Evolutionary conservation across 2,113 vertebrate species (phyloP).

Genomic region (Glareola pratincola): DNA sequence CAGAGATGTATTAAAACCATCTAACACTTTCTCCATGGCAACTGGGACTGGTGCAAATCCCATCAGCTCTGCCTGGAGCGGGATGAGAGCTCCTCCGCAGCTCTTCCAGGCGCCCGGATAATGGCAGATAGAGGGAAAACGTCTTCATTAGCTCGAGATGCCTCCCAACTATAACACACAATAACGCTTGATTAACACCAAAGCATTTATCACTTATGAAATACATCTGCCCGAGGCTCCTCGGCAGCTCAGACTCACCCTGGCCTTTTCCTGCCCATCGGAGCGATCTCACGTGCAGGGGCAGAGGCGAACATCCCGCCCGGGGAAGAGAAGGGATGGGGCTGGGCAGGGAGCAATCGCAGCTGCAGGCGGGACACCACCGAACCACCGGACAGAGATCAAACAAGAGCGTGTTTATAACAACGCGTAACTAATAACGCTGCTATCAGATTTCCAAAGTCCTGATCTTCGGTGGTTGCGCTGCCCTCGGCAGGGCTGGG

Average conservation of each 20-base stretch:
- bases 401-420: background rate
- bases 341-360: background rate
- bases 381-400: background rate
- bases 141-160: constrained; percentile 27
- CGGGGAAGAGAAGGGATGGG: background rate
- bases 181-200: background rate
- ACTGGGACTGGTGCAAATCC: constrained; percentile 58
- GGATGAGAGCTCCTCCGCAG: background rate
- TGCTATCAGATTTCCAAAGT: background rate
- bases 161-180: constrained; percentile 17
- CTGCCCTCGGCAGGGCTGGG: accelerated
- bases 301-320: accelerated
- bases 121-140: background rate
- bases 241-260: background rate
- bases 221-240: background rate
- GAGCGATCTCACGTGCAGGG: background rate
- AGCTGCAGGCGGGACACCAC: accelerated
- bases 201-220: constrained; percentile 19
- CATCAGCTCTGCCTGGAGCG: background rate
- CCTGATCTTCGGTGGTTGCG: background rate
- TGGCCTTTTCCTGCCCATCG: background rate
- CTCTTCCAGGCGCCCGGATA: background rate
- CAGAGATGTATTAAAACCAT: constrained; percentile 63
- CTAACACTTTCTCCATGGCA: constrained; percentile 77
- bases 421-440: background rate